Percentiles rank a stretch among this genome's conserved stretches.
These are phyloP conservation scores for Crenuchus spilurus DNA, from an alignment of 2,797 vertebrate genomes.

Conservation along the genomic window DNA sequence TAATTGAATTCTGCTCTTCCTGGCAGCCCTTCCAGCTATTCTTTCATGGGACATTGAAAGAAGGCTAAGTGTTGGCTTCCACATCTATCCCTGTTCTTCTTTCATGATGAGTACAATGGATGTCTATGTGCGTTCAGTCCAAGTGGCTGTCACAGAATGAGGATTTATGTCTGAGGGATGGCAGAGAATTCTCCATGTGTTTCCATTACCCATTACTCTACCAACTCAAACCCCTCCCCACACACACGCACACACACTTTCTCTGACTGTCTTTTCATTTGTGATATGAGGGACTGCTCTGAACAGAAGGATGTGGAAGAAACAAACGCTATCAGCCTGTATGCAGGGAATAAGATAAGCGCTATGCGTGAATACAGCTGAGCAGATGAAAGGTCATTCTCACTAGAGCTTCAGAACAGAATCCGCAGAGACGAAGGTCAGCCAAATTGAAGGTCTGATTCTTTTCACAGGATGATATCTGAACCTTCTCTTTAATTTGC, in stretches of 20 bases:
- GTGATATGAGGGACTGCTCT: slow-evolving; percentile 67
- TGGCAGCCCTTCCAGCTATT: slow-evolving; percentile 23
- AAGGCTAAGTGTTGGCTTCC: slow-evolving; percentile 27
- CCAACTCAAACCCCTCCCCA: not conserved
- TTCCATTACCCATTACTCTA: slow-evolving; percentile 29
- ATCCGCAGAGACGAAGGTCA: slow-evolving; percentile 71
- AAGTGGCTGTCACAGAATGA: slow-evolving; percentile 28
- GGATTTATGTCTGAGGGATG: slow-evolving; percentile 29
- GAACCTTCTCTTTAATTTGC: slow-evolving; percentile 47
- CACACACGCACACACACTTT: slow-evolving; percentile 44
- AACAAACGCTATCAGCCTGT: slow-evolving; percentile 63
- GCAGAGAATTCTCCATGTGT: slow-evolving; percentile 17
- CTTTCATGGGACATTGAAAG: slow-evolving; percentile 18
- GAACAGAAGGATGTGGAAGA: slow-evolving; percentile 60
- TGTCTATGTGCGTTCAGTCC: slow-evolving; percentile 6
- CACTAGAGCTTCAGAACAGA: slow-evolving; percentile 60
- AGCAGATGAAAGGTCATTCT: slow-evolving; percentile 68
- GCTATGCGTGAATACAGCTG: slow-evolving; percentile 53
- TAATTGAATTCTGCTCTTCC: slow-evolving; percentile 39
- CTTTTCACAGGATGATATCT: slow-evolving; percentile 64
- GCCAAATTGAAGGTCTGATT: slow-evolving; percentile 63
- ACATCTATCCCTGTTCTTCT: slow-evolving; percentile 19
- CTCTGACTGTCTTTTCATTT: slow-evolving; percentile 43
- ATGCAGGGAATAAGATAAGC: slow-evolving; percentile 67
- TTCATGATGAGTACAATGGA: slow-evolving; percentile 34